Evolutionary conservation across 2,888 invertebrate species (phyloP), one percentile per base, ranked within the genome.

Genomic region (Philaethria dido): DNA sequence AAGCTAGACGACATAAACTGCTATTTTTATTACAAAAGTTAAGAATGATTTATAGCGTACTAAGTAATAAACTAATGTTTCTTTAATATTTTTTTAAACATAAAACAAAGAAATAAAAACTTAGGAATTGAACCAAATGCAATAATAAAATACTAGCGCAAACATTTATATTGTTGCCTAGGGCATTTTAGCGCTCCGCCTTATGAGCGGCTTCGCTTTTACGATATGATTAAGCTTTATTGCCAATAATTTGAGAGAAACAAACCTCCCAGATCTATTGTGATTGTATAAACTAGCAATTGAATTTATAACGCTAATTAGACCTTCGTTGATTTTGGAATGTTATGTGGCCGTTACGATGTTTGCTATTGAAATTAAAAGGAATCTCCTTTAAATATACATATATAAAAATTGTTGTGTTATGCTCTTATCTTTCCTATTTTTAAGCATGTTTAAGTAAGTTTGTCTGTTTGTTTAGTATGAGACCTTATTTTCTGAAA

Each of bases 191-290:
- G 75, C 73, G 77, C 77, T 72, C 76, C 73, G 74, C 73, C 75
- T 75, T 77, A 77, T 75, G 76, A 86, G 79, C 81, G 59, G 25
- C 61, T 39, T 45, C 71, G 68, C 57, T 79, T 85, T 88, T 88
- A 84, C 85, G 85, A 87, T 89, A 87, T 89, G 86, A 91, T 91
- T 89, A 86, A 86, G 85, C 83, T 90, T 90, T 91, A 91, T 88
- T 86, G 83, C 87, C 85, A 87, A 89, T 90, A 89, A 91, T 91
- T 89, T 87, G 89, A 84, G 86, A 89, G 89, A 88, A 88, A 88
- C 83, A 83, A 86, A 86, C 88, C 89, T 87, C 89, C 88, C 87
- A 84, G 83, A 73, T 80, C 79, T 83, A 80, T 77, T 79, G 77
- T 81, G 77, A 84, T 85, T 84, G 84, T 84, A 78, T 87, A 87